phyloP scores from a whole-genome alignment of 2,888 invertebrate species.

The Masnerella sp. region DNA sequence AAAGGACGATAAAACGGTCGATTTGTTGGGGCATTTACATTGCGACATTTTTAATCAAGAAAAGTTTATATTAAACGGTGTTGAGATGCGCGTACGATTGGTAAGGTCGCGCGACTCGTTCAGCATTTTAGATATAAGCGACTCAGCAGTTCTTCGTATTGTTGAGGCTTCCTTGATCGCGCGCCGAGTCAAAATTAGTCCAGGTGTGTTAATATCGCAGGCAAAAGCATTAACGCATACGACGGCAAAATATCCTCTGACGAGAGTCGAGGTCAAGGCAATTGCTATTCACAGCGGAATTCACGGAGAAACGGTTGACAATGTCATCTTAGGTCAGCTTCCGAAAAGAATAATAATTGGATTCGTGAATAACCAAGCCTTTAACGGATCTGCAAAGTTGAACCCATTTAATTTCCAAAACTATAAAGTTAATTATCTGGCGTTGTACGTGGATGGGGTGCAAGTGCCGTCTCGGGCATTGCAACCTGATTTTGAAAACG shows the following conservation, averaged over 20 bases:
- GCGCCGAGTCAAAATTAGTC: slow-evolving; percentile 59
- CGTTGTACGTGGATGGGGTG: neutral
- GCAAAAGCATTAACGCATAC: slow-evolving; percentile 57
- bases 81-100: slow-evolving; percentile 16
- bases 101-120: neutral
- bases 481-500: slow-evolving; percentile 52
- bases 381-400: slow-evolving; percentile 47
- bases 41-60: slow-evolving; percentile 61
- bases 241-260: slow-evolving; percentile 42
- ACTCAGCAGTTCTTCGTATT: too few relatives aligned
- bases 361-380: slow-evolving; percentile 25
- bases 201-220: slow-evolving; percentile 63
- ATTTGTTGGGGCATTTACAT: slow-evolving; percentile 25
- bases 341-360: too few relatives aligned
- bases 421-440: slow-evolving; percentile 13
- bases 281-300: too few relatives aligned
- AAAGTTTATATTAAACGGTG: slow-evolving; percentile 61
- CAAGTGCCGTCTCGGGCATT: slow-evolving; percentile 56
- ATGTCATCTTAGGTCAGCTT: too few relatives aligned
- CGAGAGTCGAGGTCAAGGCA: too few relatives aligned
- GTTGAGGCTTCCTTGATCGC: slow-evolving; percentile 55
- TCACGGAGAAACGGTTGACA: too few relatives aligned
- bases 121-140: too few relatives aligned
- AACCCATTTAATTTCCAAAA: slow-evolving; percentile 60
- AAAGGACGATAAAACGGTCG: neutral